Evolutionary conservation across 2,888 invertebrate species (phyloP).

Genomic region (Rhabditoides inermis): DNA sequence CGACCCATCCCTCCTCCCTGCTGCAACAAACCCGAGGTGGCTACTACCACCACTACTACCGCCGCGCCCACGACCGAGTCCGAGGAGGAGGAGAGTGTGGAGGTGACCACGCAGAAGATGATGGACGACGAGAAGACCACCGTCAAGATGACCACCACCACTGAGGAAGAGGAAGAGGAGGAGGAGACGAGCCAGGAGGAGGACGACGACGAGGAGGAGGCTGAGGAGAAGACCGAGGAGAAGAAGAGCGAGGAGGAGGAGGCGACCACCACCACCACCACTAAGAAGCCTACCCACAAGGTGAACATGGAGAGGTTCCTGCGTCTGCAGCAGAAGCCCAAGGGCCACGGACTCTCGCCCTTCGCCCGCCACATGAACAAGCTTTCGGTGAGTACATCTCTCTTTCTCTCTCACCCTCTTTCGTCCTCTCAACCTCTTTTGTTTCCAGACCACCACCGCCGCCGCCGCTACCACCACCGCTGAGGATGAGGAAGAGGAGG

Average conservation of each 20-base stretch:
- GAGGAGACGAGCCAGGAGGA: conserved; percentile 8
- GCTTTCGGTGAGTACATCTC: not conserved
- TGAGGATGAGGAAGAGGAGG: conserved; percentile 4
- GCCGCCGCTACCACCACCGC: not conserved
- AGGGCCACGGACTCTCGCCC: too few relatives aligned
- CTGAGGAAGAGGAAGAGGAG: conserved; percentile 8
- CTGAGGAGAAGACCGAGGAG: not conserved
- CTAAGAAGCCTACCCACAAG: not conserved
- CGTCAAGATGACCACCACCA: conserved; percentile 3
- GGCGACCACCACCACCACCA: conserved; percentile 7
- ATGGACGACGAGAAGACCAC: not conserved
- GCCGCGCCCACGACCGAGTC: conserved; percentile 11
- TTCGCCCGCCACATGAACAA: not conserved
- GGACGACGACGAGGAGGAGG: conserved; percentile 5
- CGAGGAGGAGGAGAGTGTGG: not conserved
- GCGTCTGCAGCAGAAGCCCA: conserved; percentile 26
- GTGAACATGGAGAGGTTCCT: conserved; percentile 43
- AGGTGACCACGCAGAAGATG: conserved; percentile 2
- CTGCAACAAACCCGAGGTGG: too few relatives aligned
- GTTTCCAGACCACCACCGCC: conserved; percentile 1
- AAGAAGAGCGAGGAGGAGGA: conserved; percentile 5
- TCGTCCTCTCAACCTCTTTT: not conserved
- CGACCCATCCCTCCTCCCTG: conserved; percentile 31
- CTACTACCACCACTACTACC: conserved; percentile 15
- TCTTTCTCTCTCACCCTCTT: not conserved